Conservation (phyloP, 2,888 invertebrate genomes). For the Ornithoptera priamus region DNA sequence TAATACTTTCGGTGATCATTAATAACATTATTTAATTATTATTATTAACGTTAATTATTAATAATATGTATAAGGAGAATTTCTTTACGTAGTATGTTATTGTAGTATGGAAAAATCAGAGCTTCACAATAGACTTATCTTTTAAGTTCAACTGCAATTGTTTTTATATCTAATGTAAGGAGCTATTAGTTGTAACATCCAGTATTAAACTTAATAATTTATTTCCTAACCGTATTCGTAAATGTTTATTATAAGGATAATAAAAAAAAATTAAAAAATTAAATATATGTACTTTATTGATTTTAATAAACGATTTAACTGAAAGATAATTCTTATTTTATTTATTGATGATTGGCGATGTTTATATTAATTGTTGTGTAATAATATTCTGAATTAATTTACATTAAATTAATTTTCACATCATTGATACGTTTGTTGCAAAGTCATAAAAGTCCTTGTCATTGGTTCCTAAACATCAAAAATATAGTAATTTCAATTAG, state of each 20-base stretch:
- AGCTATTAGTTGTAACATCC: not conserved
- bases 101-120: not conserved
- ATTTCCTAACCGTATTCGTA: not conserved
- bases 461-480: too few relatives aligned
- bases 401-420: too few relatives aligned
- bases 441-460: too few relatives aligned
- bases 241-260: too few relatives aligned
- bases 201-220: not conserved
- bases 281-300: not conserved
- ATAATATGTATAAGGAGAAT: not conserved
- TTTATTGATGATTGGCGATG: not conserved
- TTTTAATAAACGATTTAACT: not conserved
- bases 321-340: not conserved
- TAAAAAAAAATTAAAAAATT: too few relatives aligned
- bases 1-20: not conserved
- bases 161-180: not conserved
- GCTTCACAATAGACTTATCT: not conserved
- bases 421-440: too few relatives aligned
- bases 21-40: not conserved
- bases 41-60: not conserved
- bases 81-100: too few relatives aligned
- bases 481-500: too few relatives aligned
- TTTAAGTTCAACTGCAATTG: not conserved
- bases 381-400: not conserved
- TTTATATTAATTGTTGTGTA: not conserved